Evolutionary conservation across 2,888 invertebrate genomes (phyloP), one percentile per base, ranked within the genome.

Genomic region (Marronus borbonicus): DNA sequence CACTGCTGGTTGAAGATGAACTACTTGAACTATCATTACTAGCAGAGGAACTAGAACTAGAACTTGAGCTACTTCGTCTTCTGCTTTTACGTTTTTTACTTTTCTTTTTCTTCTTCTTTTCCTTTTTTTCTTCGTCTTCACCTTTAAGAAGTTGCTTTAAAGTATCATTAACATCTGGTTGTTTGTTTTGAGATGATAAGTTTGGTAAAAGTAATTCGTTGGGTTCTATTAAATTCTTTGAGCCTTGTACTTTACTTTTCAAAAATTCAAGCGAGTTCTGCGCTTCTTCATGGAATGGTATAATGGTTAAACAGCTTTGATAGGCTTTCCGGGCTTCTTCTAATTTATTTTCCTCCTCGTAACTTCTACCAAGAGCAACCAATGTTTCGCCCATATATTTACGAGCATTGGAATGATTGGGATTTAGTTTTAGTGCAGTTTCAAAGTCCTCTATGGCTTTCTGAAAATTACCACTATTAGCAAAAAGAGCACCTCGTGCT

Each of bases 361-460:
- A 95, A 86, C 96, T 96, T 69, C 96, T 92, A 50, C 96, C 98
- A 70, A 96, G 89, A 0, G 97, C 98, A 0, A 97, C 95, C 64
- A 97, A 89, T 0, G 98, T 98, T 88, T 98, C 97, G 49, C 97
- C 95, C 91, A 97, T 93, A 89, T 98, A 98, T 88, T 97, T 97
- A 78, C 96, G 93, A 49, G 98, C 98, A 89, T 98, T 98, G 1
- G 94, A 94, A 88, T 98, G 98, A 81, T 93, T 95, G 0, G 95
- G 95, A 89, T 98, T 97, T 62, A 96, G 88, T 87, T 95, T 94
- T 55, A 98, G 88, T 3, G 98, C 98, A 28, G 94, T 94, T 89
- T 98, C 97, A 88, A 98, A 97, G 88, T 98, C 98, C 84, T 96
- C 96, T 82, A 98, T 95, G 0, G 98, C 98, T 87, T 96, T 96